Conservation (phyloP, 2,888 invertebrate species). For the Pyrochroa serraticornis region DNA sequence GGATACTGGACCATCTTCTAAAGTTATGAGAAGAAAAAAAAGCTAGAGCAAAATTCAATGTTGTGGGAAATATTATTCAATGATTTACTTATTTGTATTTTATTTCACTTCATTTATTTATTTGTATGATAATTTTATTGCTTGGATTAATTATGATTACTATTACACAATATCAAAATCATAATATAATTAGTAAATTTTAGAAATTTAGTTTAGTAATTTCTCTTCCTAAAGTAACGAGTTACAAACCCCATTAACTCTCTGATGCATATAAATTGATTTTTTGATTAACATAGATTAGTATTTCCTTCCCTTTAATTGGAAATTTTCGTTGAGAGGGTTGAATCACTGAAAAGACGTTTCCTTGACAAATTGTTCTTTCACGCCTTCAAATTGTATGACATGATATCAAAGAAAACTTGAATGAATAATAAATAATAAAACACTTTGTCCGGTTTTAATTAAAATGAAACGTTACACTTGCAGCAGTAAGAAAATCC, state of each 20-base stretch:
- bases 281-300: conserved; percentile 25
- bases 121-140: too few species aligned
- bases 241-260: conserved; percentile 17
- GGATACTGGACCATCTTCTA: too few species aligned
- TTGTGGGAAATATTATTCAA: too few species aligned
- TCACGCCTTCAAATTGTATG: too few species aligned
- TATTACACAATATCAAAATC: too few species aligned
- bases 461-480: not conserved
- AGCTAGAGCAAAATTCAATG: too few species aligned
- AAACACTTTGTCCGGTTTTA: not conserved
- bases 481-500: not conserved
- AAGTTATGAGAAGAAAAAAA: too few species aligned
- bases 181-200: not conserved
- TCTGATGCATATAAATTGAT: conserved; percentile 28
- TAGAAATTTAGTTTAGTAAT: not conserved
- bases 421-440: conserved; percentile 21
- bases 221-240: not conserved
- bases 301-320: conserved; percentile 28
- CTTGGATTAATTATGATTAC: too few species aligned
- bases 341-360: conserved; percentile 1
- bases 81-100: too few species aligned
- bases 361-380: conserved; percentile 1
- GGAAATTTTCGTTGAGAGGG: conserved; percentile 17
- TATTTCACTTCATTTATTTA: too few species aligned
- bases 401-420: not conserved